Percentiles rank a stretch among this genome's conserved stretches.
phyloP scores from a whole-genome alignment of 2,113 vertebrate species.

The Burhinus oedicnemus region DNA sequence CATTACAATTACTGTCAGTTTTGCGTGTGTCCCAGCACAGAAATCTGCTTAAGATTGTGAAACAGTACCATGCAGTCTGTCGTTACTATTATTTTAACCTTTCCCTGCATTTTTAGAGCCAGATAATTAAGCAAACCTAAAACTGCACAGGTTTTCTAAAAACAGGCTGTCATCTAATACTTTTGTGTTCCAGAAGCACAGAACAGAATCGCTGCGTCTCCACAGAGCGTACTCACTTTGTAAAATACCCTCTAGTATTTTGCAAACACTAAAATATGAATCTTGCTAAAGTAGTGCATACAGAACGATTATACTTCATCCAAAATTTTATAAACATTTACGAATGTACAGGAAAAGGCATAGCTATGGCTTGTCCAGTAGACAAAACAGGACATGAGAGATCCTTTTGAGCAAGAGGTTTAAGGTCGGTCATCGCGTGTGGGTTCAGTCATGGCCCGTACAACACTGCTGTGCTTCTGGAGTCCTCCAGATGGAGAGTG shows the following conservation, averaged over 20 bases:
- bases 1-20: background rate
- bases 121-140: background rate
- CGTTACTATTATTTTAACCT: background rate
- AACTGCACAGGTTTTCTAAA: background rate
- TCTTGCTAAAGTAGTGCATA: background rate
- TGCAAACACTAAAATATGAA: background rate
- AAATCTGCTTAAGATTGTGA: background rate
- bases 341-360: background rate
- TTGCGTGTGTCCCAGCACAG: background rate
- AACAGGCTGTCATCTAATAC: background rate
- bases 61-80: background rate
- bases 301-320: background rate
- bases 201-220: background rate
- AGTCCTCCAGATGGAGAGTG: background rate
- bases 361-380: background rate
- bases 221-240: background rate
- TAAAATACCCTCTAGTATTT: background rate
- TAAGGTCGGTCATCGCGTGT: background rate
- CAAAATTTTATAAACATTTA: background rate
- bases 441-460: background rate
- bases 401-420: background rate
- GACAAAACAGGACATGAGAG: background rate
- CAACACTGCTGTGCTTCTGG: accelerated
- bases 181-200: background rate
- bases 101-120: background rate